Evolutionary conservation across 2,113 vertebrate genomes (phyloP), one percentile per base, ranked within the genome.

Genomic region (Sclerurus mexicanus): DNA sequence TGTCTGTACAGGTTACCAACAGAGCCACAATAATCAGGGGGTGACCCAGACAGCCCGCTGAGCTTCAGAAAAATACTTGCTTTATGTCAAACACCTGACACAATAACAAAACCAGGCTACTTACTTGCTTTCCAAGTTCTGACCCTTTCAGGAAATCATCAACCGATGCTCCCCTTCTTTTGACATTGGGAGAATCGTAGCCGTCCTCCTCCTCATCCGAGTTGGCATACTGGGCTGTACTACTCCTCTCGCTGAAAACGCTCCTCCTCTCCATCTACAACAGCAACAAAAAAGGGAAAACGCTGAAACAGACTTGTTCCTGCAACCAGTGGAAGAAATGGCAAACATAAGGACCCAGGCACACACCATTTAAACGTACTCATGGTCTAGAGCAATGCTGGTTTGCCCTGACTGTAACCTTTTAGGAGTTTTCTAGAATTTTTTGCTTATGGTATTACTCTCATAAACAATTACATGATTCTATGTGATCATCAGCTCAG

Each of bases 101-200:
- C 33, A 21, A 1, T 0, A 14, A 13, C 35, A 44, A 7, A 33
- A 39, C 8, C 59, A n/a, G 4, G 13, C 23, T 10, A 86, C 97
- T 97, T 97, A 99, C 99, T 95, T 99, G 99, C 97, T 99, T 98
- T n/a, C 99, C 99, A 12, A 99, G 98, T 67, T 99, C 99, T 0
- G 99, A 99, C 14, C 99, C 99, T 69, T 98, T 98, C 73, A 99
- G 98, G 96, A 99, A 99, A 63, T 99, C 99, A 15, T 99, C 99
- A 27, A 99, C 99, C 0, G 99, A 99, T 9, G 98, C 98, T 12
- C 99, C 99, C 93, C 98, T 98, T 49, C 99, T 97, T 93, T 98
- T 98, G 55, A 98, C 58, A 15, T 97, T 98, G 2, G 99, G 98
- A 6, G 98, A 99, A 77, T 99, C 98, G 0, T 99, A 99, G 22